Percentiles rank a stretch among this genome's conserved stretches.
Conservation (phyloP, 2,113 vertebrate genomes). For the Anseranas semipalmata region DNA sequence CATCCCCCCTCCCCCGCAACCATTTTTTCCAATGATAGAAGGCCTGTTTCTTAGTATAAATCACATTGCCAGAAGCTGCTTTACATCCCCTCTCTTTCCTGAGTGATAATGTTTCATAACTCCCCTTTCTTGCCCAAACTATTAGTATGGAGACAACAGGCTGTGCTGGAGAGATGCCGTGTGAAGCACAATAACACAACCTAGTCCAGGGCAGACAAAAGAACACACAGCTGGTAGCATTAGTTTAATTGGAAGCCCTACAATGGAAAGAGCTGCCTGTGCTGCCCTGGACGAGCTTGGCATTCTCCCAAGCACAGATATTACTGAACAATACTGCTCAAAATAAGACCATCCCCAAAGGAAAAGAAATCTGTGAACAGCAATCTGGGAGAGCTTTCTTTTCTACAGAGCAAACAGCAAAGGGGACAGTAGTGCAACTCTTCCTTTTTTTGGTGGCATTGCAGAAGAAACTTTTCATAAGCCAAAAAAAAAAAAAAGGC, state of each 20-base stretch:
- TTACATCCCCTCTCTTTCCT: not conserved
- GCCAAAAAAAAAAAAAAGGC: not conserved
- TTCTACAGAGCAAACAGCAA: not conserved
- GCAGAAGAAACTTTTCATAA: not conserved
- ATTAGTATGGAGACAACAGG: constrained; percentile 15
- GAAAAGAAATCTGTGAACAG: not conserved
- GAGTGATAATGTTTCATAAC: not conserved
- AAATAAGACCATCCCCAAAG: constrained; percentile 9
- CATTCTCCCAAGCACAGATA: constrained; percentile 34
- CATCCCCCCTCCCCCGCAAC: accelerated
- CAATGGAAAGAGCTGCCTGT: constrained; percentile 48
- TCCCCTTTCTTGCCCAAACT: not conserved
- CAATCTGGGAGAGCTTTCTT: not conserved
- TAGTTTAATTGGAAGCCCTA: constrained; percentile 37
- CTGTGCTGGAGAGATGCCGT: constrained; percentile 16
- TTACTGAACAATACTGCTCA: constrained; percentile 21
- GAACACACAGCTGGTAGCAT: constrained; percentile 46
- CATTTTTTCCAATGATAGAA: not conserved
- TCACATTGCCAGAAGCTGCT: not conserved
- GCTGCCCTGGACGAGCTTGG: constrained; percentile 49
- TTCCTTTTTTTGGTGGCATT: not conserved
- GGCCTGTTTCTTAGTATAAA: not conserved
- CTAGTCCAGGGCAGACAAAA: constrained; percentile 26
- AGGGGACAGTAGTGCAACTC: not conserved
- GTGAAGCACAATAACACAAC: constrained; percentile 11